Base-by-base conservation (phyloP, 2,113 vertebrate genomes). In the Carassius carassius region DNA sequence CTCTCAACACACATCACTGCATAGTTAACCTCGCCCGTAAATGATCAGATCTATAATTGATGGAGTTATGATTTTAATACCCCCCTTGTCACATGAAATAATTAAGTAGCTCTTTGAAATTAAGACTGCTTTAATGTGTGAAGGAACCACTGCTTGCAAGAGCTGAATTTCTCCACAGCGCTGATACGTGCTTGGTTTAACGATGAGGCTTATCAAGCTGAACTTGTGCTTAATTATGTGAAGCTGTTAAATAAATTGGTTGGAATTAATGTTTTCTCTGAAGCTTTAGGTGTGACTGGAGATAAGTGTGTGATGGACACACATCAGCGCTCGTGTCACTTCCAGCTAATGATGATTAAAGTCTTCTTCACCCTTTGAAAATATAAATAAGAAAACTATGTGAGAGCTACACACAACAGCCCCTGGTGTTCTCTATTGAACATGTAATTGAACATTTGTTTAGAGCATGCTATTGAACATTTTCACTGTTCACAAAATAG, bases 261-360 rank as follows among this genome's bases (percentile, higher is more conserved):
- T 41, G 37, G 92, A 93, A 92, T 91, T 91, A 93, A 93, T 94
- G 93, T 89, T 90, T 92, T 92, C 88, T 89, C 89, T 92, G 92
- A 87, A 91, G 86, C 84, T 86, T 92, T 89, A 91, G 92, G 80
- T 82, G n/a, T 86, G 73, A 60, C 67, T 63, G 49, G 17, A 12
- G 44, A 51, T 82, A 58, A 74, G 84, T 65, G 77, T 80, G 76
- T 54, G 37, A 58, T 4, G 35, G 54, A 37, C 16, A 29, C 47
- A 11, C 19, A 25, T 74, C 72, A 25, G 3, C 11, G 1, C n/a
- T 8, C 14, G 11, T 35, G 17, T 25, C 23, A 63, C 23, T 63
- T 63, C 4, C 4, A 63, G 13, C 23, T 12, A 29, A 63, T 25
- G 12, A 25, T 63, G 5, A 29, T 4, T 60, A n/a, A 60, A 60